These are phyloP conservation scores for Lysandra coridon DNA, from an alignment of 2,888 invertebrate genomes.

Conservation along the genomic window DNA sequence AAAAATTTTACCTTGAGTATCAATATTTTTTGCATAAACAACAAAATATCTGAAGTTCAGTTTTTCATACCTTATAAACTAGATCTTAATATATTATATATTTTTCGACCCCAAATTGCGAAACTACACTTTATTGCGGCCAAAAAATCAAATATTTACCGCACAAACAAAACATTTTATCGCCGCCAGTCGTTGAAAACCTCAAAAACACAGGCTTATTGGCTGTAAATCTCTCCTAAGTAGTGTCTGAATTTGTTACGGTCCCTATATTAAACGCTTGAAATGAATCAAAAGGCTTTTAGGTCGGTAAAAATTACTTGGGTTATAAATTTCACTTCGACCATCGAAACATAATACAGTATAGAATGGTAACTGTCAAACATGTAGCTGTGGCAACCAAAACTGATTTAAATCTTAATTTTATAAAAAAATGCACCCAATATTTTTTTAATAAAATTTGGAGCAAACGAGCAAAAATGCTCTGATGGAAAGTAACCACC, in stretches of 20 bases:
- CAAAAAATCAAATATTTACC: constrained; percentile 1
- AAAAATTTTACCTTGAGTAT: no score
- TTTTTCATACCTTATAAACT: no score
- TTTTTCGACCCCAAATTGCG: background rate
- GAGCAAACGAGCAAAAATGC: no score
- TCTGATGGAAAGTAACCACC: no score
- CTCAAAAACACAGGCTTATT: constrained; percentile 33
- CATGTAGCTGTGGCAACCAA: no score
- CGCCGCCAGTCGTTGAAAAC: constrained; percentile 28
- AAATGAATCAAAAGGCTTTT: constrained; percentile 28
- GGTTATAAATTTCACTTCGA: constrained; percentile 1
- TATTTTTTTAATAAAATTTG: no score
- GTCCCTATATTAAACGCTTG: constrained; percentile 27
- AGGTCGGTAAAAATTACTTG: constrained; percentile 24
- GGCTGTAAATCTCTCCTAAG: constrained; percentile 32
- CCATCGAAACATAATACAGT: background rate
- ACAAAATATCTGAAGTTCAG: no score
- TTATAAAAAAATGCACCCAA: no score
- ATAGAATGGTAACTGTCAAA: background rate
- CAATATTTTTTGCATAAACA: no score
- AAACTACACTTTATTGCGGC: background rate
- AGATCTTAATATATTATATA: background rate
- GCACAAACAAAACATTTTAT: background rate
- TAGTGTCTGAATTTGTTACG: constrained; percentile 18
- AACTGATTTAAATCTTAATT: background rate